These are phyloP conservation scores for Drosophila ercepeae DNA, from an alignment of 1,140 invertebrate species.

Conservation along the genomic window DNA sequence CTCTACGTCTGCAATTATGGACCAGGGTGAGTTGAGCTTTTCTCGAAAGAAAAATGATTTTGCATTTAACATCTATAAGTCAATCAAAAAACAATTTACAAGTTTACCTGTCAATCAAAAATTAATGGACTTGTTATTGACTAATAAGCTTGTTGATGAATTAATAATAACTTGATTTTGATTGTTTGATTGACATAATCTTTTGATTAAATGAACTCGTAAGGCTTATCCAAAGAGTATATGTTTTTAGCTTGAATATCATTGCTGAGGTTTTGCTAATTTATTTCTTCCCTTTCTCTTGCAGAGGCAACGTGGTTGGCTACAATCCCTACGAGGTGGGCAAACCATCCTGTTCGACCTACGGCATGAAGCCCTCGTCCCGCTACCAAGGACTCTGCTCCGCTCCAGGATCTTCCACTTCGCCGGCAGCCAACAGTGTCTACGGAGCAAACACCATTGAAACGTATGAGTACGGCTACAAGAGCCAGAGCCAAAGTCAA, in stretches of 20 bases:
- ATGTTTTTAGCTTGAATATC: neutral
- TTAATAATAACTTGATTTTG: neutral
- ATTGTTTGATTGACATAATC: neutral
- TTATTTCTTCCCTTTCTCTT: slow-evolving; percentile 23
- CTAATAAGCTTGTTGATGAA: neutral
- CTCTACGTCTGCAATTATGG: slow-evolving; percentile 95
- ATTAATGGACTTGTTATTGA: neutral
- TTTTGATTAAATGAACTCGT: neutral
- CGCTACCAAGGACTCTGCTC: slow-evolving; percentile 90
- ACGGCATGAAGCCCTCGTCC: slow-evolving; percentile 88
- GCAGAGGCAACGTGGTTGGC: slow-evolving; percentile 90
- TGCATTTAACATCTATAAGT: neutral
- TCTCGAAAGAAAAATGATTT: no score
- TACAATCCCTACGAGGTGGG: slow-evolving; percentile 90
- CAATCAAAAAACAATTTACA: neutral
- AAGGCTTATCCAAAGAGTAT: no score
- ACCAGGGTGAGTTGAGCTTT: slow-evolving; percentile 86
- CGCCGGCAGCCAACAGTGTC: slow-evolving; percentile 48
- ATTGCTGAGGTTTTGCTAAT: neutral
- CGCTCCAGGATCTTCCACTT: slow-evolving; percentile 49
- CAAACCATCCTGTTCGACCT: slow-evolving; percentile 88
- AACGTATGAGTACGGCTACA: slow-evolving; percentile 80
- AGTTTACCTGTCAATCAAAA: neutral
- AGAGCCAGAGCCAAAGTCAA: slow-evolving; percentile 55
- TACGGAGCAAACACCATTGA: slow-evolving; percentile 75